Base-by-base conservation (phyloP, 64 coral and sea anemone genomes). In the Acropora yongei region DNA sequence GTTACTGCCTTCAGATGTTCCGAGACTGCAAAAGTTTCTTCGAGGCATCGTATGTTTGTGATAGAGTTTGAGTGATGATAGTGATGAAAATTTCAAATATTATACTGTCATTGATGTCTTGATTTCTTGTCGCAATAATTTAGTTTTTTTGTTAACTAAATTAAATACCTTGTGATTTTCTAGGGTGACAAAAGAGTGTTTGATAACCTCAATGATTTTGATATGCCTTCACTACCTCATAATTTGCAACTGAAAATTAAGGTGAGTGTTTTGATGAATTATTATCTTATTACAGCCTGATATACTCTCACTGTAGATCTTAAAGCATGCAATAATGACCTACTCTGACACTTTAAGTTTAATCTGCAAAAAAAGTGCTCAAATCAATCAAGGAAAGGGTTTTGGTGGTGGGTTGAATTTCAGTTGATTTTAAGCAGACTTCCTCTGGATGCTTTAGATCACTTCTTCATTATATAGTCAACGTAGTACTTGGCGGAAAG, bases 101-200 rank as follows among this genome's bases (percentile, higher is more conserved):
- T 68, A 68, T n/a, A 13, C 11, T 0, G 30, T 30, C 30, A 30
- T 30, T 30, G 30, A n/a, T 2, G 17, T 68, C 12, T 4, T 9
- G 17, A 68, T n/a, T 17, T 11, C 3, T 11, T 68, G 7, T n/a
- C 17, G 17, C 12, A 76, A 3, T 8, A 3, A 44, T 44, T 76
- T 44, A 47, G 13, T 55, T 55, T 55, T 13, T 82, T 1, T 60
- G 30, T 30, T 30, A 30, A 30, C 30, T 42, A 20, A 40, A 4
- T 41, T 30, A 30, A 30, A 30, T 46, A 43, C 18, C 6, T 55
- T 17, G 44, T 79, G 0, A 80, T 20, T 19, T 82, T 91, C 83
- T 82, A 97, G 95, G 92, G 95, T 75, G 92, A 97, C 78, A 97
- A 97, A 46, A 94, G 95, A 84, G 76, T 94, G 8, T 91, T 97